Conservation (phyloP, 2,113 vertebrate genomes). For the Nansenia antarctica region DNA sequence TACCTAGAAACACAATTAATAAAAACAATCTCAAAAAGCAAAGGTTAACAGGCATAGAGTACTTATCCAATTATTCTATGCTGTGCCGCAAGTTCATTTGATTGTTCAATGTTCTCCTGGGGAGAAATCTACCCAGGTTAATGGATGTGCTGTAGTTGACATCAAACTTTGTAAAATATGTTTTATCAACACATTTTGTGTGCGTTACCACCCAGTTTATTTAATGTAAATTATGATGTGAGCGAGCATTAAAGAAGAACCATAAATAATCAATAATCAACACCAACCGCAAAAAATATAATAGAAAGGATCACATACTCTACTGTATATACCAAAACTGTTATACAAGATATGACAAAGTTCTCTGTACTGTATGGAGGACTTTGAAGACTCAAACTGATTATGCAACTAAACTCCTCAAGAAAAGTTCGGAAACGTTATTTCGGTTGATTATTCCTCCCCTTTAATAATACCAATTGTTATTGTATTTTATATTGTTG, state of each 20-base stretch:
- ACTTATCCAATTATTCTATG: background rate
- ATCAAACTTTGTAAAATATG: conserved; percentile 31
- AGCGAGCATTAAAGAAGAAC: conserved; percentile 26
- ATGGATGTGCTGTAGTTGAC: conserved; percentile 30
- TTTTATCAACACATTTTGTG: conserved; percentile 9
- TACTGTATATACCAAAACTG: too few relatives aligned
- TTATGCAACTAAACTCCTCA: too few relatives aligned
- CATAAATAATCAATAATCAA: conserved; percentile 21
- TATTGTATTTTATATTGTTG: too few relatives aligned
- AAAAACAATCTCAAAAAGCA: conserved; percentile 7
- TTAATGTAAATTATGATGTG: too few relatives aligned
- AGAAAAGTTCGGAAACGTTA: too few relatives aligned
- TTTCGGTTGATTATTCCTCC: too few relatives aligned
- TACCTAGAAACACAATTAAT: background rate
- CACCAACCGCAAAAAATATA: conserved; percentile 41
- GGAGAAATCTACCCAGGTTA: background rate
- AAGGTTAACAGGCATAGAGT: background rate
- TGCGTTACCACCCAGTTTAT: background rate
- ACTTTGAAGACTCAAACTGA: too few relatives aligned
- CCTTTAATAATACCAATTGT: too few relatives aligned
- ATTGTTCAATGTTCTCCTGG: background rate
- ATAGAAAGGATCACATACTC: conserved; percentile 49
- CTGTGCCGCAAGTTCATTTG: background rate
- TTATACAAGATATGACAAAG: too few relatives aligned
- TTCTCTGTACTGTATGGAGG: too few relatives aligned